phyloP scores from a whole-genome alignment of 2,113 vertebrate genomes.

The Atherinomorus stipes region DNA sequence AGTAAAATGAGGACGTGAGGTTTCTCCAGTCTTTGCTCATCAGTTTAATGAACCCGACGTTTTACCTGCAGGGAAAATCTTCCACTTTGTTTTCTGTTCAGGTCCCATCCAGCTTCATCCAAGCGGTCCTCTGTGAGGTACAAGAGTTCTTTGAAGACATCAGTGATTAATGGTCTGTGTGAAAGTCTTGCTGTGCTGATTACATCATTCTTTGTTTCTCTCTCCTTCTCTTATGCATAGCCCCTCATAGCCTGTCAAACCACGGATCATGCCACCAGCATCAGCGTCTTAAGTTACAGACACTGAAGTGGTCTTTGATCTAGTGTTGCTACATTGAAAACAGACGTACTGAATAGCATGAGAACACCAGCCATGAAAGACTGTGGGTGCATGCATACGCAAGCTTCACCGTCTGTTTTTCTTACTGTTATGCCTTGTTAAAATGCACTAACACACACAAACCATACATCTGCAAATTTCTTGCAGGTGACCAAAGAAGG shows the following conservation, averaged over 20 bases:
- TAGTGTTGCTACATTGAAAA: slow-evolving; percentile 57
- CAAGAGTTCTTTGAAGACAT: slow-evolving; percentile 35
- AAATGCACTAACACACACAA: slow-evolving; percentile 1
- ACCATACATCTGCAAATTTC: slow-evolving; percentile 10
- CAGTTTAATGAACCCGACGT: too few relatives aligned
- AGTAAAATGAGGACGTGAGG: too few relatives aligned
- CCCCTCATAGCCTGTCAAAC: slow-evolving; percentile 45
- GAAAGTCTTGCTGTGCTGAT: slow-evolving; percentile 29
- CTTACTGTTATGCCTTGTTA: too few relatives aligned
- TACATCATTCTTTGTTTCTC: slow-evolving; percentile 33
- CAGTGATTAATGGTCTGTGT: slow-evolving; percentile 62
- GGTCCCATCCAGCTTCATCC: slow-evolving; percentile 13
- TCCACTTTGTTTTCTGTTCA: slow-evolving; percentile 25
- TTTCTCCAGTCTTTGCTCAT: too few relatives aligned
- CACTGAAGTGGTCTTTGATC: slow-evolving; percentile 48
- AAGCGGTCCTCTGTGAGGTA: slow-evolving; percentile 34
- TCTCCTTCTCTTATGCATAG: slow-evolving; percentile 12
- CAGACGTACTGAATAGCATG: slow-evolving; percentile 45
- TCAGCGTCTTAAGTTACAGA: slow-evolving; percentile 44
- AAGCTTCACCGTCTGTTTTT: slow-evolving; percentile 40
- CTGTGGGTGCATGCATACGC: slow-evolving; percentile 20
- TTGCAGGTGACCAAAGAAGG: slow-evolving; percentile 15
- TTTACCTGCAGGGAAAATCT: too few relatives aligned
- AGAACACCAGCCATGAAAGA: slow-evolving; percentile 45
- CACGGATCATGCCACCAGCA: slow-evolving; percentile 25